A percentile compares a stretch with the other conserved stretches of the same genome.
Conservation (phyloP, 2,888 invertebrate species). For the Drosophila subsilvestris region DNA sequence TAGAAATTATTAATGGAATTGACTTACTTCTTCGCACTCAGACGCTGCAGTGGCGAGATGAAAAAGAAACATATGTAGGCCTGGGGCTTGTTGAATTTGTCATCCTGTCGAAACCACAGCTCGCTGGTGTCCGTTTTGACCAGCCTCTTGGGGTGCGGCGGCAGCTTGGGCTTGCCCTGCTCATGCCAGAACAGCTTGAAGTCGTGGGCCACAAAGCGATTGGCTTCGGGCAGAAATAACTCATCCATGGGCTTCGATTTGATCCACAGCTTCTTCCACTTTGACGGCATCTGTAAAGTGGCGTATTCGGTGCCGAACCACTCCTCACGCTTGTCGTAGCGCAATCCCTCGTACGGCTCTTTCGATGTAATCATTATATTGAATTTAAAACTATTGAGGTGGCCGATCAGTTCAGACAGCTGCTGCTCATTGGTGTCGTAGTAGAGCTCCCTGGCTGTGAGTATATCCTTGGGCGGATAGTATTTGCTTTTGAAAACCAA, state of each 20-base stretch:
- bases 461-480: slow-evolving; percentile 91
- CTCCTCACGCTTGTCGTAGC: slow-evolving; percentile 89
- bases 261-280: slow-evolving; percentile 88
- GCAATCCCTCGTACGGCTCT: slow-evolving; percentile 70
- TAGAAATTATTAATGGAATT: too few relatives aligned
- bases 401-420: slow-evolving; percentile 67
- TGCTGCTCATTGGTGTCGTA: slow-evolving; percentile 90
- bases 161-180: slow-evolving; percentile 69
- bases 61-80: slow-evolving; percentile 90
- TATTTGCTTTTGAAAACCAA: slow-evolving; percentile 91
- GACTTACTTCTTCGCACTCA: slow-evolving; percentile 88
- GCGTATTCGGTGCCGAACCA: slow-evolving; percentile 94
- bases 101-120: slow-evolving; percentile 84
- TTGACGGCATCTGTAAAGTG: slow-evolving; percentile 86
- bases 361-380: slow-evolving; percentile 83
- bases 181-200: slow-evolving; percentile 85
- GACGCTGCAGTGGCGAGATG: slow-evolving; percentile 87
- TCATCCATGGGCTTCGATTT: slow-evolving; percentile 85
- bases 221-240: slow-evolving; percentile 89
- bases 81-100: slow-evolving; percentile 91
- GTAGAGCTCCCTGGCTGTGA: slow-evolving; percentile 90
- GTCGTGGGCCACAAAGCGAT: slow-evolving; percentile 89
- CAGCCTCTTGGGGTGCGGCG: slow-evolving; percentile 86
- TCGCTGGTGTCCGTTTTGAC: slow-evolving; percentile 86
- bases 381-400: slow-evolving; percentile 80